Evolutionary conservation across 1,140 invertebrate genomes (phyloP), one percentile per base, ranked within the genome.

Genomic region (Vanessa atalanta): DNA sequence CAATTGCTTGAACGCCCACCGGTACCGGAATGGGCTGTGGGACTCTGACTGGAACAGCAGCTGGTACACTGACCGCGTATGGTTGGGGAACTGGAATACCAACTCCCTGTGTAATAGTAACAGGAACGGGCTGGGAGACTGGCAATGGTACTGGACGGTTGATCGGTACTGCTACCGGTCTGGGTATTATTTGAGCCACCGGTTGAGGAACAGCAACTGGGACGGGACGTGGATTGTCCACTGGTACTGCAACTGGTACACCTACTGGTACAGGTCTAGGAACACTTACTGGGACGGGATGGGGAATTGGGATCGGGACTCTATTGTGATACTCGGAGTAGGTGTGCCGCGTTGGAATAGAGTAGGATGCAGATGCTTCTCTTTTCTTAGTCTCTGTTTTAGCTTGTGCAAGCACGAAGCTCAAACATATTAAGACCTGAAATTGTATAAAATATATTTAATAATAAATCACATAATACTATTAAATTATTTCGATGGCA

Each of bases 1-100:
- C 75, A 23, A 75, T 75, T 8, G 70, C 75, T 16, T 75, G 81
- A 7, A 70, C 75, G 15, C 71, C 73, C 16, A 85, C 84, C 11
- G 84, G 72, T 11, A 89, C 85, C 3, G 83, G 69, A 13, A 89
- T 87, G 0, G 87, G 82, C 43, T 83, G 80, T 0, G 86, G 86
- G 23, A 92, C 88, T 50, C 83, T 67, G 0, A 93, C 88, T 20
- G 90, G 85, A 4, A 93, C 88, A 0, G 91, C 81, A n/a, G 85
- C 83, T 2, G 88, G 88, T 8, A 89, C 80, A 13, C 76, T 63
- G 9, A 93, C 85, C 11, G 79, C 75, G 47, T 90, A 90, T 8
- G 90, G 89, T 53, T 89, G 89, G 0, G 89, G 89, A 0, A 92
- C 90, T n/a, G 89, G 90, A 8, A 89, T 87, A 12, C 83, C 85